Base-by-base conservation (phyloP, 2,888 invertebrate species). In the Linyphia triangularis region DNA sequence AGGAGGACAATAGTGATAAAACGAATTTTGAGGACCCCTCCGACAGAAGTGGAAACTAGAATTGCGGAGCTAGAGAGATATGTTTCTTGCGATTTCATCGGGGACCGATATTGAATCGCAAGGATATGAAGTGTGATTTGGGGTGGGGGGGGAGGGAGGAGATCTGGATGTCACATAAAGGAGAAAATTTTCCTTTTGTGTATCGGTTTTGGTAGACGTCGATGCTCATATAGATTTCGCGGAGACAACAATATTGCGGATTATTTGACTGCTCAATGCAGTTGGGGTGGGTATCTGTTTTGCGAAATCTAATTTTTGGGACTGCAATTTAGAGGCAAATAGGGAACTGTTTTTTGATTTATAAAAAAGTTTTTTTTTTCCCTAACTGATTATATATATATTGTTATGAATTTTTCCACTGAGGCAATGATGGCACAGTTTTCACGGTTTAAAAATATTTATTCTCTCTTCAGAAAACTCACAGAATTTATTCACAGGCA, bases 1-100 rank as follows among this genome's bases (percentile, higher is more conserved):
- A 67, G 59, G 37, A 75, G 84, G 84, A 84, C 84, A 84, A 84
- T 84, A 69, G 84, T 84, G 84, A 84, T 84, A 84, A 84, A 84
- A 75, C 84, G 84, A 84, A 75, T 84, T 84, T 84, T 84, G 84
- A 84, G 84, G 75, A 33, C 75, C 43, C 28, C n/a, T 51, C 16
- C 22, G 61, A 77, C 67, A 81, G 28, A 72, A n/a, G 43, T 2
- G 51, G 63, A 59, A 57, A 75, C 26, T 61, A 22, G 57, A 26
- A 77, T 63, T 40, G n/a, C 24, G 28, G 16, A 9, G 51, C 16
- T 51, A n/a, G 43, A 40, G 43, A 70, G 40, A 70, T 70, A 70
- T 70, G 43, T 70, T 77, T 63, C 59, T 73, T 81, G 24, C 78
- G 78, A 78, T 78, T 81, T 57, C 81, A 37, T 33, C 40, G 40